A percentile compares a stretch with the other conserved stretches of the same genome.
phyloP scores from a whole-genome alignment of 2,797 vertebrate species.

The Acipenser ruthenus region DNA sequence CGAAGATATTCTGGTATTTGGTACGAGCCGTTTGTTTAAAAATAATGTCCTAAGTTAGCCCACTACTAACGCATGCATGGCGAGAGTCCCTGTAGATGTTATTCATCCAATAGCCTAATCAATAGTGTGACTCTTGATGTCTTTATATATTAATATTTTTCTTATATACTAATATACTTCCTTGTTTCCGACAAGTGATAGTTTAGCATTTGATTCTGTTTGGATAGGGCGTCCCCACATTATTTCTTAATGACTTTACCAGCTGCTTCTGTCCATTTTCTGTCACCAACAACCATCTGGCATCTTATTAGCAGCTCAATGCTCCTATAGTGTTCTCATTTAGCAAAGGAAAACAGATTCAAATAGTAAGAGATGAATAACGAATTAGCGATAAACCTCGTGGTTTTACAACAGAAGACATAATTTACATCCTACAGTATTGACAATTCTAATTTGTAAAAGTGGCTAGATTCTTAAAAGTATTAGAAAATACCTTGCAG shows the following conservation, averaged over 20 bases:
- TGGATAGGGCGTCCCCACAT: constrained; percentile 81
- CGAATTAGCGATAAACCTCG: too few species aligned
- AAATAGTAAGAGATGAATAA: constrained; percentile 29
- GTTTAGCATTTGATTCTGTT: constrained; percentile 70
- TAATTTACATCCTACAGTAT: too few species aligned
- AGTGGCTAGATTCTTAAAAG: too few species aligned
- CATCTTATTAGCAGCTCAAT: constrained; percentile 82
- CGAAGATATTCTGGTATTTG: too few species aligned
- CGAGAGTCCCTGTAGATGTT: too few species aligned
- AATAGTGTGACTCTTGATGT: constrained; percentile 40
- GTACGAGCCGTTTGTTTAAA: too few species aligned
- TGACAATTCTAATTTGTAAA: too few species aligned
- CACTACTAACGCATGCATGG: too few species aligned
- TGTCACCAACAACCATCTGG: constrained; percentile 78
- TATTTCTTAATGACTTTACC: constrained; percentile 79
- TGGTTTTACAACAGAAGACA: too few species aligned
- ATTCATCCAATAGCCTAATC: constrained; percentile 19
- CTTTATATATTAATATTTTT: constrained; percentile 74
- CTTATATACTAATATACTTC: constrained; percentile 77
- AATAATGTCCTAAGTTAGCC: too few species aligned
- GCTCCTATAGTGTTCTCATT: constrained; percentile 66
- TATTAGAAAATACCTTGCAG: too few species aligned
- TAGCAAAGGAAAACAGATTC: constrained; percentile 53
- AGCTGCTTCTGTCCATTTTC: constrained; percentile 81
- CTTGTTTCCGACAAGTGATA: constrained; percentile 61